Percentiles rank a stretch among this genome's conserved stretches.
Conservation (phyloP, 2,797 vertebrate genomes). For the Siniperca undulata region DNA sequence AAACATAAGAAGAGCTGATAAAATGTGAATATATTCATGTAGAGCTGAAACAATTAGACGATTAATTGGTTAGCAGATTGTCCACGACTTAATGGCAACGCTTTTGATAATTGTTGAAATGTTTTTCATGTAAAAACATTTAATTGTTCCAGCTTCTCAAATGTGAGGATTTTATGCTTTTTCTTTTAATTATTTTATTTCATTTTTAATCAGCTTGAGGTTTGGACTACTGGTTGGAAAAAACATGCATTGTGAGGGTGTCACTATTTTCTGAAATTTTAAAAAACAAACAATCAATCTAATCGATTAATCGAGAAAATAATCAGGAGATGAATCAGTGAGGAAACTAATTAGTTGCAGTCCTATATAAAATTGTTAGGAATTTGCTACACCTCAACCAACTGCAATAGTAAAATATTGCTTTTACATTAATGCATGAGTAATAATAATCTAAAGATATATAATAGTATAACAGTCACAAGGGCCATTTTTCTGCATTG, state of each 20-base stretch:
- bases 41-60: no score
- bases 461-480: not conserved
- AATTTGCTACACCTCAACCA: not conserved
- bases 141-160: no score
- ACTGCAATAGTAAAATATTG: no score
- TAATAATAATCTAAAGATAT: not conserved
- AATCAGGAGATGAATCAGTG: not conserved
- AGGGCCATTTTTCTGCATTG: not conserved
- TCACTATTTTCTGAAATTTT: not conserved
- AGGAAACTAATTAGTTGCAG: not conserved
- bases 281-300: not conserved
- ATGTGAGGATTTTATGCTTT: not conserved
- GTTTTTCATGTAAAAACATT: not conserved
- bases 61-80: no score
- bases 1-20: not conserved
- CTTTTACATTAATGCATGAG: no score
- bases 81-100: no score
- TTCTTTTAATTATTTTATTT: not conserved
- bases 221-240: not conserved
- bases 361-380: not conserved
- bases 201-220: not conserved
- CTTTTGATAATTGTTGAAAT: not conserved
- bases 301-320: not conserved
- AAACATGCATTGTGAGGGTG: not conserved
- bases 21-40: not conserved